phyloP scores from a whole-genome alignment of 2,113 vertebrate species.

The Myodes glareolus region DNA sequence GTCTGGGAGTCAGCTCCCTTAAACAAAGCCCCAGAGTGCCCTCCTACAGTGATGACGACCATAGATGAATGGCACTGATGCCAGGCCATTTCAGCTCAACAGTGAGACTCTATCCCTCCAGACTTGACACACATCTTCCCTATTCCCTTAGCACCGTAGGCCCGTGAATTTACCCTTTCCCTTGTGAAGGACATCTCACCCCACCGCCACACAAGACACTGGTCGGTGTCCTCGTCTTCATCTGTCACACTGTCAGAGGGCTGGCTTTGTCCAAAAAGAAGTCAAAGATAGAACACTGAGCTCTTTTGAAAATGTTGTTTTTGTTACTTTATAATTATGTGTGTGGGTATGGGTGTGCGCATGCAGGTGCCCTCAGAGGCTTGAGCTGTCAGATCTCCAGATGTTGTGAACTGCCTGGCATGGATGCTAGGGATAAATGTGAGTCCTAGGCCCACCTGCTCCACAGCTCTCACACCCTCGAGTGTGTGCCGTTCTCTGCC shows the following conservation, averaged over 20 bases:
- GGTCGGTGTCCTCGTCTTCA: background rate
- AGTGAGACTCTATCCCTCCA: background rate
- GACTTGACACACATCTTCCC: too few species aligned
- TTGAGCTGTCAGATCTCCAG: background rate
- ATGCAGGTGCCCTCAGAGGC: background rate
- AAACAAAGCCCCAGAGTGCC: background rate
- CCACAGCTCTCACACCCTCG: background rate
- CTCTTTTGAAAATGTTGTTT: background rate
- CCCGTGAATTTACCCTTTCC: background rate
- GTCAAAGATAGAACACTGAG: background rate
- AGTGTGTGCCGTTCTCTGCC: background rate
- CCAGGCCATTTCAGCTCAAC: slow-evolving; percentile 24
- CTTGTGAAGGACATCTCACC: background rate
- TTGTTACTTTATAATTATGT: background rate
- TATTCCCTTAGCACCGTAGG: background rate
- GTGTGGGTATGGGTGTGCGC: background rate
- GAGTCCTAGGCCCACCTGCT: background rate
- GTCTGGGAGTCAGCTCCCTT: background rate
- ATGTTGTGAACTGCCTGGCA: background rate
- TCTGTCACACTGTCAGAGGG: background rate
- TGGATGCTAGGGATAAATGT: background rate
- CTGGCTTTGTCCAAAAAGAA: background rate
- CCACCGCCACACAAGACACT: background rate
- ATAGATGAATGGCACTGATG: slow-evolving; percentile 38
- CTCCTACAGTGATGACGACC: background rate